phyloP scores from a whole-genome alignment of 2,888 invertebrate species.

The Standfussiana lucernea region DNA sequence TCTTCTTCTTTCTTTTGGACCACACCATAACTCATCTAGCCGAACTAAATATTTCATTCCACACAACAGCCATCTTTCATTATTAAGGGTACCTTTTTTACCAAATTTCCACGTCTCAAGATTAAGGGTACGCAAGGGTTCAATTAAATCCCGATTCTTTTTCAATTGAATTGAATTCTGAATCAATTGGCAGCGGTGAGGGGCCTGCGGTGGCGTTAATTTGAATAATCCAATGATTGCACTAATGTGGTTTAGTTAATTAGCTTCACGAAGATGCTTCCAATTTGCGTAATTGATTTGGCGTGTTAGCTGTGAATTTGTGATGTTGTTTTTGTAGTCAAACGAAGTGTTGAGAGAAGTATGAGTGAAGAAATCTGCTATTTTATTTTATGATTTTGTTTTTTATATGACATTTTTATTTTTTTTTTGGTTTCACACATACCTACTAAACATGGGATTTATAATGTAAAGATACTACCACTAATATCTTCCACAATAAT shows the following conservation, averaged over 20 bases:
- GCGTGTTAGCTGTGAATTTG: slow-evolving; percentile 35
- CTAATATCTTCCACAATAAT: not conserved
- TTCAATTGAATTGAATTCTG: slow-evolving; percentile 58
- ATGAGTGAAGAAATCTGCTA: not conserved
- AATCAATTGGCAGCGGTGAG: slow-evolving; percentile 66
- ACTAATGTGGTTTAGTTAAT: slow-evolving; percentile 64
- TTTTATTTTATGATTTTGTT: not conserved
- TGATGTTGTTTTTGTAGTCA: slow-evolving; percentile 11
- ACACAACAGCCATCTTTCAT: slow-evolving; percentile 41
- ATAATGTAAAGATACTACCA: not conserved
- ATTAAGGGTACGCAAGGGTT: slow-evolving; percentile 54
- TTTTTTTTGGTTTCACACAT: not conserved
- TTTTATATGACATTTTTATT: not conserved
- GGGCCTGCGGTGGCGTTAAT: slow-evolving; percentile 58
- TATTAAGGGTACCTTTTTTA: slow-evolving; percentile 49
- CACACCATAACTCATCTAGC: slow-evolving; percentile 56
- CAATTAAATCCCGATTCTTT: slow-evolving; percentile 62
- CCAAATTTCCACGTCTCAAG: slow-evolving; percentile 44
- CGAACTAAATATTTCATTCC: slow-evolving; percentile 64
- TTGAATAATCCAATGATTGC: slow-evolving; percentile 69
- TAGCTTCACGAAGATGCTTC: slow-evolving; percentile 57
- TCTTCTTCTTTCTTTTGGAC: slow-evolving; percentile 33
- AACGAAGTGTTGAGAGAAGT: not conserved
- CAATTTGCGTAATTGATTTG: slow-evolving; percentile 67
- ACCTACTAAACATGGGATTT: not conserved